These are phyloP conservation scores for Carabus problematicus DNA, from an alignment of 2,888 invertebrate genomes.

Conservation along the genomic window DNA sequence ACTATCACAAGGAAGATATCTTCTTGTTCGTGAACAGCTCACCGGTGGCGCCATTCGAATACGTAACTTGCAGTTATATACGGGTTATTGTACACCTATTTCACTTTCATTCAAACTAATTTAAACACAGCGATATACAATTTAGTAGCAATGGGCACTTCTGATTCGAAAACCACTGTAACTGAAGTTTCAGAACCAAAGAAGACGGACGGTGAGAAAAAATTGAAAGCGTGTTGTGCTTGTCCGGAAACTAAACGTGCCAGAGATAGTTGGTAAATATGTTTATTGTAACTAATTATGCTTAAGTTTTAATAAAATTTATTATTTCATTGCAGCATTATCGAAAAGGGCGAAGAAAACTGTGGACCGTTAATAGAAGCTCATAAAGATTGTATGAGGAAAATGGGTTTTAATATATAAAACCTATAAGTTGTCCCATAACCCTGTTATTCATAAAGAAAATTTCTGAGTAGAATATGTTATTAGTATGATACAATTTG, in stretches of 20 bases:
- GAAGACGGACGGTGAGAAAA: constrained; percentile 69
- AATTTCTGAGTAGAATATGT: not conserved
- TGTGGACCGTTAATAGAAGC: constrained; percentile 91
- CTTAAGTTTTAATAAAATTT: not conserved
- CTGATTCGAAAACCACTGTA: constrained; percentile 60
- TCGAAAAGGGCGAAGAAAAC: constrained; percentile 90
- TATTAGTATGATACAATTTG: no score
- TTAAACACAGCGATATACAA: no score
- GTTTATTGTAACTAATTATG: constrained; percentile 1
- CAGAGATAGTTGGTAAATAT: constrained; percentile 86
- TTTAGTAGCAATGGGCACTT: constrained; percentile 63
- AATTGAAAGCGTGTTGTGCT: constrained; percentile 94
- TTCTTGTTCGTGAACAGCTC: not conserved
- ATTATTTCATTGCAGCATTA: constrained; percentile 72
- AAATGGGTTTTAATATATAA: constrained; percentile 94
- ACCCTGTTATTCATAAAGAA: constrained; percentile 8
- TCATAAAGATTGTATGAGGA: constrained; percentile 95
- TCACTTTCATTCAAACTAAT: no score
- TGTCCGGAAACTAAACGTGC: constrained; percentile 94
- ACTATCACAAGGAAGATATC: no score
- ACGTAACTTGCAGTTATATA: not conserved
- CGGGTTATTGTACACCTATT: no score
- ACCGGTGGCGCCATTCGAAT: not conserved
- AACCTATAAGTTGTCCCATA: constrained; percentile 48
- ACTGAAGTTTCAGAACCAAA: constrained; percentile 45